Conservation (phyloP, 2,113 vertebrate species). For the Calypte anna region DNA sequence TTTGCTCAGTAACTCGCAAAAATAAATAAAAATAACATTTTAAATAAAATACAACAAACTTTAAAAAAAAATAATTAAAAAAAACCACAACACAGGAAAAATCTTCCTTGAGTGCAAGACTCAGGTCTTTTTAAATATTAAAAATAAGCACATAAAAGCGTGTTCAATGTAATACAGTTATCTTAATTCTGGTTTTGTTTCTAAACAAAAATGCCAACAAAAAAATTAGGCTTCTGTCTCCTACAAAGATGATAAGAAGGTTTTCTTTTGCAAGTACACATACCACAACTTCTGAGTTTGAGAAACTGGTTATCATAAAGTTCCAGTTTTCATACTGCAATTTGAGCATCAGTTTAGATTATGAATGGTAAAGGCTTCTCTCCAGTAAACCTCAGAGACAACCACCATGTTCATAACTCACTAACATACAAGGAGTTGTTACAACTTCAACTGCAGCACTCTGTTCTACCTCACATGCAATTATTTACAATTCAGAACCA, state of each 20-base stretch:
- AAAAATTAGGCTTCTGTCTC: not conserved
- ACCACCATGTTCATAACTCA: not conserved
- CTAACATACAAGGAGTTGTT: not conserved
- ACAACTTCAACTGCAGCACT: not conserved
- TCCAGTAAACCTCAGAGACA: not conserved
- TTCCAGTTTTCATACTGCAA: not conserved
- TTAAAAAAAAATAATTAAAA: too few species aligned
- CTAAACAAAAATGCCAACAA: not conserved
- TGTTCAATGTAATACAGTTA: not conserved
- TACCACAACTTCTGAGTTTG: not conserved
- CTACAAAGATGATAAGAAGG: not conserved
- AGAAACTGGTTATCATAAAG: not conserved
- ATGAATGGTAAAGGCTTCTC: not conserved
- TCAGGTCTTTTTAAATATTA: not conserved
- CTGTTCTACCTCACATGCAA: not conserved
- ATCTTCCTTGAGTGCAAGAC: not conserved
- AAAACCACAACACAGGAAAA: not conserved
- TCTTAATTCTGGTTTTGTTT: not conserved
- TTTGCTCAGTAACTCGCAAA: not conserved
- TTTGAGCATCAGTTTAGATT: not conserved
- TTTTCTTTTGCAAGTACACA: not conserved
- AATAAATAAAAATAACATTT: not conserved
- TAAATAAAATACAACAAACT: too few species aligned
- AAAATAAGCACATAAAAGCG: not conserved
- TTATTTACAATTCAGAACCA: not conserved